phyloP scores from a whole-genome alignment of 2,797 vertebrate genomes.

The Distichodus sexfasciatus region DNA sequence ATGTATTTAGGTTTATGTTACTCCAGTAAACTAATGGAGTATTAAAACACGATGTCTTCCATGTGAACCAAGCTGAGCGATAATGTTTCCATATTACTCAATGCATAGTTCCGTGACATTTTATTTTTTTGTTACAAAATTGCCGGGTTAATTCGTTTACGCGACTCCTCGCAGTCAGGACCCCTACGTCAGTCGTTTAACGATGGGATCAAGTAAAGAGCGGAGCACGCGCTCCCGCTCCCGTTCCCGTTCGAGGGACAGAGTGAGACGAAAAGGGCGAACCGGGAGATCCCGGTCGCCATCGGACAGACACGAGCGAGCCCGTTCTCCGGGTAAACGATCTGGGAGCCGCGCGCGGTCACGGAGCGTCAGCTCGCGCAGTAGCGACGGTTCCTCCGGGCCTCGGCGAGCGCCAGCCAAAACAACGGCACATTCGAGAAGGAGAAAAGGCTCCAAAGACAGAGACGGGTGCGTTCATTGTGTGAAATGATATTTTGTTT shows the following conservation, averaged over 20 bases:
- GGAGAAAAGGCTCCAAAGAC: constrained; percentile 50
- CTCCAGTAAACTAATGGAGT: too few relatives aligned
- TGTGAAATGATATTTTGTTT: too few relatives aligned
- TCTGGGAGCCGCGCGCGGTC: constrained; percentile 54
- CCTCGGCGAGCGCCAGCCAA: constrained; percentile 43
- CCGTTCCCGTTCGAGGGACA: constrained; percentile 53
- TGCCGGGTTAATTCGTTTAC: constrained; percentile 35
- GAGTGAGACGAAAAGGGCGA: constrained; percentile 42
- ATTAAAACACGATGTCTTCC: neutral
- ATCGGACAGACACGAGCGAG: constrained; percentile 52
- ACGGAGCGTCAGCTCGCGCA: constrained; percentile 51
- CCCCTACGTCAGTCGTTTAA: constrained; percentile 11
- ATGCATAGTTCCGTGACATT: neutral
- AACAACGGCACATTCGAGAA: neutral
- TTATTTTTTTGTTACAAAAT: neutral
- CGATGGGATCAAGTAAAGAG: constrained; percentile 37
- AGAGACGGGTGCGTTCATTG: constrained; percentile 65
- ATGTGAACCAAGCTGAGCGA: too few relatives aligned
- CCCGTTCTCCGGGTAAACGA: constrained; percentile 48
- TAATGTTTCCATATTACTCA: neutral
- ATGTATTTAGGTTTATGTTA: neutral
- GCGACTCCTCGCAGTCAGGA: constrained; percentile 32
- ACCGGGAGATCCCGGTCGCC: constrained; percentile 58
- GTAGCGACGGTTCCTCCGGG: constrained; percentile 53
- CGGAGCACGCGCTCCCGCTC: constrained; percentile 33